These are phyloP conservation scores for Actinostola sp. DNA, from an alignment of 92 coral and sea anemone genomes.

Conservation along the genomic window DNA sequence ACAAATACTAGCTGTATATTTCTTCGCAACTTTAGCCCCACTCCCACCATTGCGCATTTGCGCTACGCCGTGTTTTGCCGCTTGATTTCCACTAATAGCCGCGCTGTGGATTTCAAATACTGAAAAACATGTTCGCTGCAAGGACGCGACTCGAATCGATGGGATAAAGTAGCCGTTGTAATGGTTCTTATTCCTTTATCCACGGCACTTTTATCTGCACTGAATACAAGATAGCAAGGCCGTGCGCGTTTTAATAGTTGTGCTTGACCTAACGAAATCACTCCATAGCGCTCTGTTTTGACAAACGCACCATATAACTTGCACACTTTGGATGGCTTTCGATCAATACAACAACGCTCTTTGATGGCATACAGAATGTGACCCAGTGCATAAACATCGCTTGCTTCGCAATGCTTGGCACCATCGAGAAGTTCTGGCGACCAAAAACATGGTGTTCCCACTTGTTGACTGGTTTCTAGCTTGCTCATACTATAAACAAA, in stretches of 20 bases:
- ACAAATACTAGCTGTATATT: too few relatives aligned
- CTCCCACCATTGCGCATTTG: too few relatives aligned
- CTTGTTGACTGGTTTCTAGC: slow-evolving; percentile 3
- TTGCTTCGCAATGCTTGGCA: slow-evolving; percentile 56
- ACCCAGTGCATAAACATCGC: slow-evolving; percentile 84
- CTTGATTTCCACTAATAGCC: slow-evolving; percentile 19
- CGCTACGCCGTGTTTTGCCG: background rate
- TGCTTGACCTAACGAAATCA: slow-evolving; percentile 30
- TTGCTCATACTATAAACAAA: background rate
- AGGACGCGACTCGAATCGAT: slow-evolving; percentile 29
- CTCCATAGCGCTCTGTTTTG: slow-evolving; percentile 5
- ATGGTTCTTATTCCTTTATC: slow-evolving; percentile 9
- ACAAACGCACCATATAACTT: slow-evolving; percentile 80
- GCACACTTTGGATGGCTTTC: background rate
- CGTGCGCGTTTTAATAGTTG: background rate
- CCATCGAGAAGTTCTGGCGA: slow-evolving; percentile 66
- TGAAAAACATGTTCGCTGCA: slow-evolving; percentile 17
- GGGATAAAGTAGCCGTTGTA: slow-evolving; percentile 23
- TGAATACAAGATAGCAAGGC: slow-evolving; percentile 20
- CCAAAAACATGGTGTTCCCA: slow-evolving; percentile 57
- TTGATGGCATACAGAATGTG: slow-evolving; percentile 73
- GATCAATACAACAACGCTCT: slow-evolving; percentile 66
- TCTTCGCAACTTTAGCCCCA: too few relatives aligned
- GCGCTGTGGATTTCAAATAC: slow-evolving; percentile 25
- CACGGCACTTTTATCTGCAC: slow-evolving; percentile 16